These are phyloP conservation scores for Apodemus speciosus DNA, from an alignment of 2,113 vertebrate genomes.

Conservation along the genomic window DNA sequence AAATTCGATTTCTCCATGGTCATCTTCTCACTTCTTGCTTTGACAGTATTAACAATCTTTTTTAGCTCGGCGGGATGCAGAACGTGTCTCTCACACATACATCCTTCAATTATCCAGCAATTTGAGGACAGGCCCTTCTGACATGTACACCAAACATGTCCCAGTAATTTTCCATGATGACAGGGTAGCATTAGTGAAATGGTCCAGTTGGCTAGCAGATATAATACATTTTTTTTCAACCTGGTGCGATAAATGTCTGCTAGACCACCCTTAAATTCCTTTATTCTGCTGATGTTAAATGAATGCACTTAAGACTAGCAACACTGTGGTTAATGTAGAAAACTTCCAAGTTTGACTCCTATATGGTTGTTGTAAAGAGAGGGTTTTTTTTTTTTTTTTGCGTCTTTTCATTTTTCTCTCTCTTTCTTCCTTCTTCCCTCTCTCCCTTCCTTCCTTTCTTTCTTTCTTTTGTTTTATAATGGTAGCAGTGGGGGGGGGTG, in stretches of 20 bases:
- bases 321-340: background rate
- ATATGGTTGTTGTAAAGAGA: background rate
- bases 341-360: background rate
- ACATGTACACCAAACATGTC: background rate
- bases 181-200: constrained; percentile 5
- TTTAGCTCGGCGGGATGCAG: background rate
- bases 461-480: background rate
- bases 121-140: background rate
- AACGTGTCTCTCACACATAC: background rate
- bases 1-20: background rate
- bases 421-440: background rate
- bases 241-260: background rate
- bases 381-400: background rate
- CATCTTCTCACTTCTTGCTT: background rate
- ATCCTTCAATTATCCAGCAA: background rate
- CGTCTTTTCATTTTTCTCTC: background rate
- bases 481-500: background rate
- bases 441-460: background rate
- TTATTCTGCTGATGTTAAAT: background rate
- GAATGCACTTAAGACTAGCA: background rate
- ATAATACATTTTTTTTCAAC: constrained; percentile 6
- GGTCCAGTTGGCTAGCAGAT: background rate
- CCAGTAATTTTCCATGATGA: constrained; percentile 41
- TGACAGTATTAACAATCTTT: constrained; percentile 12
- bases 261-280: background rate